Conservation (phyloP, 2,888 invertebrate genomes). For the Caenorhabditis sinica region DNA sequence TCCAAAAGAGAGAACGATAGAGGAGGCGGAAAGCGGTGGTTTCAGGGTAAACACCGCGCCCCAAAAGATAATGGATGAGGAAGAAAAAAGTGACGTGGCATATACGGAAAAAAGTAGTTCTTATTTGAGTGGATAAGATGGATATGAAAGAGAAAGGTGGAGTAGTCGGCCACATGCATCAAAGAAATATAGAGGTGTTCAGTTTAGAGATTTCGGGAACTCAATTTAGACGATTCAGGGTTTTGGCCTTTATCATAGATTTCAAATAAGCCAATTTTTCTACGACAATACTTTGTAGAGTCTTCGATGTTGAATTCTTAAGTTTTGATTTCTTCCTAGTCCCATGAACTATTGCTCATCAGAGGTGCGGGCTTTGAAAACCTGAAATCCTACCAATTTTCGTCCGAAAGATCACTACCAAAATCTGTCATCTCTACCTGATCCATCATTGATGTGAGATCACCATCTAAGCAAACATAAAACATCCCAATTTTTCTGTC, state of each 20-base stretch:
- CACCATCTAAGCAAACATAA: conserved; percentile 42
- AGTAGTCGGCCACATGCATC: conserved; percentile 9
- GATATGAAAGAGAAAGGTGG: neutral
- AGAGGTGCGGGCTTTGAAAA: neutral
- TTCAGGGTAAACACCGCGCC: conserved; percentile 31
- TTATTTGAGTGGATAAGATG: neutral
- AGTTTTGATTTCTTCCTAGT: too few relatives aligned
- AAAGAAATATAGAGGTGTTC: neutral
- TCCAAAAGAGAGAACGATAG: neutral
- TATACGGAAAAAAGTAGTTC: neutral
- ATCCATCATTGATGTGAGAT: conserved; percentile 9
- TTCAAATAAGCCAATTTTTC: too few relatives aligned
- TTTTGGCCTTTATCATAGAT: too few relatives aligned
- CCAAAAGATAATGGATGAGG: conserved; percentile 10
- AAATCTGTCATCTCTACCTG: neutral
- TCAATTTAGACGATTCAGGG: too few relatives aligned
- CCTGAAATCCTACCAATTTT: neutral
- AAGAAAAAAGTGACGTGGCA: conserved; percentile 40
- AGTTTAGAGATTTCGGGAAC: too few relatives aligned
- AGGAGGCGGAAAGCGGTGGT: conserved; percentile 39
- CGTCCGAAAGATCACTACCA: neutral
- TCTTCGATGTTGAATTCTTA: too few relatives aligned
- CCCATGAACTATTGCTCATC: too few relatives aligned
- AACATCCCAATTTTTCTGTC: neutral
- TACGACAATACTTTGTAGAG: too few relatives aligned